Base-by-base conservation (phyloP, 1,140 invertebrate species). In the Dendrolimus punctatus region DNA sequence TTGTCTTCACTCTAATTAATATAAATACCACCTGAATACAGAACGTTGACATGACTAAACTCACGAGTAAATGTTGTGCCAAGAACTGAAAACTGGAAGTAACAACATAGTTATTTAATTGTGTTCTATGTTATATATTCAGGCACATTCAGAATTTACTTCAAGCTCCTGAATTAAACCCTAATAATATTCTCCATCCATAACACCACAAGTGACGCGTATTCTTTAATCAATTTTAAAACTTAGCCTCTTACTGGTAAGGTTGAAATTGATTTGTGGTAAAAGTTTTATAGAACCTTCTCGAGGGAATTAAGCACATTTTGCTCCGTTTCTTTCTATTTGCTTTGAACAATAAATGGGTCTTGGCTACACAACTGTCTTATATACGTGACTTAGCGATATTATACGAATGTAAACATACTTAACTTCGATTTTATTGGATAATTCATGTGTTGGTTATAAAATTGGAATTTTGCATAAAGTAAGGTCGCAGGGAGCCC, bases 341-440 rank as follows among this genome's bases (percentile, higher is more conserved):
- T 74, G 73, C 68, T 72, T 70, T 71, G 66, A 75, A 79, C 73
- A 83, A 83, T 83, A 81, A 85, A 81, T 76, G 70, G 62, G 63
- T 71, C 69, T 79, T 60, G 54, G 66, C 60, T 72, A 71, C 58
- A 60, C 55, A 66, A 69, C 64, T 73, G 68, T 71, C 63, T 74
- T 69, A 69, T 68, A 68, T 65, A 71, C 65, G 62, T 68, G 65
- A 68, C 62, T 68, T 53, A 39, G 55, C 52, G 51, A 60, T 69
- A 71, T 73, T 70, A 76, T 63, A 60, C 53, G 40, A 62, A 68
- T 50, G 63, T 71, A 71, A 68, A 71, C 60, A 71, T 57, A 49
- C 39, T 23, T 53, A 45, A 53, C 57, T 68, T 68, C 65, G 63
- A 71, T 73, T 77, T 75, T 76, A 76, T 76, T 71, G 60, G 61